phyloP scores from a whole-genome alignment of 2,797 vertebrate species.

The Catamblyrhynchus diadema region DNA sequence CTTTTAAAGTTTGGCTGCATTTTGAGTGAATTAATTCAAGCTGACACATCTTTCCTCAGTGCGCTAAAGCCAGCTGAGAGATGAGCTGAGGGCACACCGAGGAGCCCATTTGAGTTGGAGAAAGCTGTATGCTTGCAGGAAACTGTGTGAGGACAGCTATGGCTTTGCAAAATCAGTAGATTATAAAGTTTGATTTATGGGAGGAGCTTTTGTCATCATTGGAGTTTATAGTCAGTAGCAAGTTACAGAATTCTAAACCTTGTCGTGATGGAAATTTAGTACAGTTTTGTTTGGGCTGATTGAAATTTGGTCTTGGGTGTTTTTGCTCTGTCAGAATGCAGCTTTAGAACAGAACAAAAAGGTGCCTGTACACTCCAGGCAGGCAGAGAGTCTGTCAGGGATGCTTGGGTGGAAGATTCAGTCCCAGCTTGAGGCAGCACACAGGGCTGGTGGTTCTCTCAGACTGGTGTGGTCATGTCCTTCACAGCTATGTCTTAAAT shows the following conservation, averaged over 20 bases:
- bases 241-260: background rate
- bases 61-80: background rate
- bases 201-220: background rate
- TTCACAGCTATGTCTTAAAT: background rate
- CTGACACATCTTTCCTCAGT: background rate
- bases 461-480: background rate
- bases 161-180: background rate
- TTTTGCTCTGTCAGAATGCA: background rate
- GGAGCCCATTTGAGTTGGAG: background rate
- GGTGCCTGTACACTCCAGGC: fast-evolving
- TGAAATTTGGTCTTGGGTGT: background rate
- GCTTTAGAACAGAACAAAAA: background rate
- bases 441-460: background rate
- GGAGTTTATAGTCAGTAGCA: background rate
- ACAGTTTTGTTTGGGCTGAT: background rate
- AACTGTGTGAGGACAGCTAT: background rate
- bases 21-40: background rate
- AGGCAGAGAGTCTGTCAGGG: background rate
- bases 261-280: background rate
- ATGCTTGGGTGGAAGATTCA: background rate
- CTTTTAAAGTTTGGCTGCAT: background rate
- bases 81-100: background rate
- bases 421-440: background rate
- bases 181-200: background rate
- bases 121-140: background rate